A percentile compares a stretch with the other conserved stretches of the same genome.
Conservation (phyloP, 2,888 invertebrate species). For the Empis stercorea region DNA sequence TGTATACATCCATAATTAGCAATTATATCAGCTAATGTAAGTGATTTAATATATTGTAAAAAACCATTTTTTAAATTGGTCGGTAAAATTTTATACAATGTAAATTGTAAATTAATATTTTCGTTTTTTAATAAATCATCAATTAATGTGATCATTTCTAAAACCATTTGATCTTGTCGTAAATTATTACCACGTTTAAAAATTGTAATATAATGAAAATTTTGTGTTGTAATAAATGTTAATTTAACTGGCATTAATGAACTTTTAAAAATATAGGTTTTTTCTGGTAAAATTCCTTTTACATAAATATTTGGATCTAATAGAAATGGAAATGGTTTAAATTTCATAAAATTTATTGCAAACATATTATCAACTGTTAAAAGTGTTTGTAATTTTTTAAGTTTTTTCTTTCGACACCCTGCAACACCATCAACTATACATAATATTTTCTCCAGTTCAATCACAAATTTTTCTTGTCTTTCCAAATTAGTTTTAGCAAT, state of each 20-base stretch:
- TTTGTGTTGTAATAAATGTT: background rate
- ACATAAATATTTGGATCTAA: background rate
- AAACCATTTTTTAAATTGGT: background rate
- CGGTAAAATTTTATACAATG: background rate
- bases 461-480: no score
- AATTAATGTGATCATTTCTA: background rate
- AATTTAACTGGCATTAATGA: background rate
- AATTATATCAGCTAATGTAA: background rate
- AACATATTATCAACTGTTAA: no score
- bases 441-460: no score
- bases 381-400: no score
- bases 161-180: background rate
- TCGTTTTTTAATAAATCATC: background rate
- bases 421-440: no score
- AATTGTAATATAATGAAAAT: background rate
- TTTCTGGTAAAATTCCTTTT: background rate
- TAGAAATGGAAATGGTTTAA: background rate
- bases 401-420: no score
- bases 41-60: background rate
- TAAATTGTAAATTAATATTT: background rate
- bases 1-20: background rate
- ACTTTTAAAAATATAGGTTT: background rate
- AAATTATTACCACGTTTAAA: background rate
- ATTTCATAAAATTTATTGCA: no score
- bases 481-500: no score